Conservation (phyloP, 1,140 invertebrate species). For the Drosophila kikkawai region DNA sequence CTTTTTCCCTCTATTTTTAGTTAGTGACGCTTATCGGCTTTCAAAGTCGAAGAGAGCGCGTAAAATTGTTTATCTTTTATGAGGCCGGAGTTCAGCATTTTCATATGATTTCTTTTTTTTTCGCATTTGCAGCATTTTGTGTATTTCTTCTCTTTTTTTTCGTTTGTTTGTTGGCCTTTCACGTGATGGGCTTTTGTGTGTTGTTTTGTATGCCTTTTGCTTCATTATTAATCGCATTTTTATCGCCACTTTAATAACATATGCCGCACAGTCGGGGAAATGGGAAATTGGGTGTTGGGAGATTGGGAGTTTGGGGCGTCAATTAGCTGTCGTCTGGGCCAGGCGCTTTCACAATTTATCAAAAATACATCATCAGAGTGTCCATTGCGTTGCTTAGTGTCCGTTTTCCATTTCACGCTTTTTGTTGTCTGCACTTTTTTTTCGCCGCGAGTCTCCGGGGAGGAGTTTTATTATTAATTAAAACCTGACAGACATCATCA, state of each 20-base stretch:
- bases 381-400: conserved; percentile 27
- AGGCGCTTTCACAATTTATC: conserved; percentile 75
- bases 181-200: conserved; percentile 36
- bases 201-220: conserved; percentile 38
- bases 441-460: neutral
- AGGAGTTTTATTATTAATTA: conserved; percentile 65
- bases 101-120: conserved; percentile 32
- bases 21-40: conserved; percentile 9
- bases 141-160: conserved; percentile 1
- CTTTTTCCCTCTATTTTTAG: conserved; percentile 16
- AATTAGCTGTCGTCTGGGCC: conserved; percentile 60
- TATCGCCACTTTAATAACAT: conserved; percentile 66
- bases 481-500: conserved; percentile 38
- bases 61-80: conserved; percentile 41
- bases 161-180: conserved; percentile 53
- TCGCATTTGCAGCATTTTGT: conserved; percentile 15
- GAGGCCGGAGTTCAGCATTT: conserved; percentile 22
- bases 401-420: conserved; percentile 60
- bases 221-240: conserved; percentile 72
- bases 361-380: conserved; percentile 52
- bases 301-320: conserved; percentile 45
- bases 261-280: conserved; percentile 27
- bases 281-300: conserved; percentile 34
- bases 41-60: conserved; percentile 30
- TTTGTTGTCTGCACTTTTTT: conserved; percentile 25